Conservation (phyloP, 2,888 invertebrate species). For the Pyralis farinalis region DNA sequence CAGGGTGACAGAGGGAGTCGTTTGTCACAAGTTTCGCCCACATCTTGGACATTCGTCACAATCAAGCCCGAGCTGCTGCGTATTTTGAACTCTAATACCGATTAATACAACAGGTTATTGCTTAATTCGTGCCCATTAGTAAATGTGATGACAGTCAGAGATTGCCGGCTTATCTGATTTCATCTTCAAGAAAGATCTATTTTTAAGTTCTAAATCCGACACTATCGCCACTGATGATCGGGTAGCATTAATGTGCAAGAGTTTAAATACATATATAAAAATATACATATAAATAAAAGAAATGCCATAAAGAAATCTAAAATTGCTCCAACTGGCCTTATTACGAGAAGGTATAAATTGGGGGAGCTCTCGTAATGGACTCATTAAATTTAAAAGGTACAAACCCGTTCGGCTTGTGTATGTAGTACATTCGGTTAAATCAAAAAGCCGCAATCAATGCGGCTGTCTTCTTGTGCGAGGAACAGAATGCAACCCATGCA, state of each 20-base stretch:
- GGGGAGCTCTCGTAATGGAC: conserved; percentile 34
- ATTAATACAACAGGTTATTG: conserved; percentile 44
- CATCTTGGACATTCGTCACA: conserved; percentile 67
- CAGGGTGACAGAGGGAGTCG: conserved; percentile 67
- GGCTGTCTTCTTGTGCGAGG: conserved; percentile 58
- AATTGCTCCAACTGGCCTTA: conserved; percentile 25
- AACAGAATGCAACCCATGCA: conserved; percentile 66
- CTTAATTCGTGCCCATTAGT: conserved; percentile 43
- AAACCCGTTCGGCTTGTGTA: conserved; percentile 29
- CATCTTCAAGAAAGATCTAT: conserved; percentile 60
- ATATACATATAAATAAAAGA: conserved; percentile 2
- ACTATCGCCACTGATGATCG: conserved; percentile 16
- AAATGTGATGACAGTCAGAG: conserved; percentile 66
- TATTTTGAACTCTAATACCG: conserved; percentile 49
- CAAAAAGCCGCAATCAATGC: conserved; percentile 62
- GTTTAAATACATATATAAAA: conserved; percentile 3
- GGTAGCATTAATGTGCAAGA: conserved; percentile 2
- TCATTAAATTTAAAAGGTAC: conserved; percentile 44
- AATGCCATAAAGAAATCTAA: too few relatives aligned
- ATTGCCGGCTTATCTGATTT: conserved; percentile 68
- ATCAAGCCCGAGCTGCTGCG: conserved; percentile 23
- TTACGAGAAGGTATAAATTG: conserved; percentile 28
- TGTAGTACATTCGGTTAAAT: conserved; percentile 51
- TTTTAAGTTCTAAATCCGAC: conserved; percentile 48
- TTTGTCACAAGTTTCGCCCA: conserved; percentile 77